Percentiles rank a stretch among this genome's conserved stretches.
Evolutionary conservation across 2,888 invertebrate species (phyloP).

Genomic region (Rotaria sp.): DNA sequence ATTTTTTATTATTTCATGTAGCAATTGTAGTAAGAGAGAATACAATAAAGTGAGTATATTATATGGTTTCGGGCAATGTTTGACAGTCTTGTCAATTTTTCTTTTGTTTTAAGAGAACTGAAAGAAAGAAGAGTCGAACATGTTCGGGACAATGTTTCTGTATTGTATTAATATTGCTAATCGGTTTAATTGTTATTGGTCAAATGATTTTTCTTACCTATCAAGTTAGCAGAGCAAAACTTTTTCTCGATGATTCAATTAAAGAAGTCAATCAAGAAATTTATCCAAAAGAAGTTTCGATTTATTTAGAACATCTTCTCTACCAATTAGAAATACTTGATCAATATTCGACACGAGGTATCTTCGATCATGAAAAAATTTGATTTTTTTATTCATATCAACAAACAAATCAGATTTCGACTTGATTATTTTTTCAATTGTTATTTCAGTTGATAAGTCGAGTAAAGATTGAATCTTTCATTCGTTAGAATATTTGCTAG

Average conservation of each 20-base stretch:
- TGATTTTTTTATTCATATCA: not conserved
- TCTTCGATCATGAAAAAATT: not conserved
- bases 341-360: not conserved
- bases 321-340: not conserved
- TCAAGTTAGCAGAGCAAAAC: not conserved
- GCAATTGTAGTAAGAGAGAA: not conserved
- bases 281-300: not conserved
- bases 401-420: not conserved
- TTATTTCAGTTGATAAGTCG: no score
- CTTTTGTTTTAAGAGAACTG: not conserved
- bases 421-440: no score
- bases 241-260: not conserved
- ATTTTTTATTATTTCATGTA: slow-evolving; percentile 16
- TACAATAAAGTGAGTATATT: not conserved
- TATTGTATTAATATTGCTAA: not conserved
- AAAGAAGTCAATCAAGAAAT: not conserved
- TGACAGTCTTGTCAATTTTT: not conserved
- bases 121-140: not conserved
- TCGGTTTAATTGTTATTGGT: not conserved
- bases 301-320: not conserved
- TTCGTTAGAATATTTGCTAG: no score
- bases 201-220: not conserved
- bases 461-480: no score
- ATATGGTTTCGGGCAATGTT: not conserved
- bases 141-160: not conserved